phyloP scores from a whole-genome alignment of 2,888 invertebrate genomes.

The Scaptomyza flava region DNA sequence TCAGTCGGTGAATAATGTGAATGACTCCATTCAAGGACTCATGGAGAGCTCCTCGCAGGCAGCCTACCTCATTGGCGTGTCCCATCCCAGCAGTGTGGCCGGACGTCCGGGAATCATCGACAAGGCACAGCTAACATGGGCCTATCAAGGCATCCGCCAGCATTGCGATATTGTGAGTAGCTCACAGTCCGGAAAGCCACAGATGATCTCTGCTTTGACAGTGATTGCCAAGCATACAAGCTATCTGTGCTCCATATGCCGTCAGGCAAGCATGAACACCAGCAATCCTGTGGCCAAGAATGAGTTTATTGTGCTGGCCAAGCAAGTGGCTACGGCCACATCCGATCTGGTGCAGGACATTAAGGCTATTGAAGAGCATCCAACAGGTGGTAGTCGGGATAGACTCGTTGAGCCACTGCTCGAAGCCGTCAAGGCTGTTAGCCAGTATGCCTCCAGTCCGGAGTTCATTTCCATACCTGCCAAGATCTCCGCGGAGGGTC shows the following conservation, averaged over 20 bases:
- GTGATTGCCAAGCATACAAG: slow-evolving; percentile 98
- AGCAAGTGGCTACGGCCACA: slow-evolving; percentile 98
- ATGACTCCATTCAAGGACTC: slow-evolving; percentile 94
- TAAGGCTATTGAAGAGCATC: slow-evolving; percentile 94
- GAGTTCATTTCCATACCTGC: slow-evolving; percentile 97
- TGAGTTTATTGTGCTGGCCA: slow-evolving; percentile 98
- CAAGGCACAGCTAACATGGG: slow-evolving; percentile 93
- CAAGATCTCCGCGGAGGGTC: slow-evolving; percentile 93
- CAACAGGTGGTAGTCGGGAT: slow-evolving; percentile 90
- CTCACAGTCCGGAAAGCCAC: slow-evolving; percentile 90
- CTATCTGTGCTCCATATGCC: slow-evolving; percentile 97
- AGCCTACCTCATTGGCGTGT: slow-evolving; percentile 96
- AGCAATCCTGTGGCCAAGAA: slow-evolving; percentile 96
- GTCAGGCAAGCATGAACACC: slow-evolving; percentile 95
- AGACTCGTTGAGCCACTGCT: slow-evolving; percentile 93
- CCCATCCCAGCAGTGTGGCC: slow-evolving; percentile 94
- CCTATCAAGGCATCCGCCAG: slow-evolving; percentile 94
- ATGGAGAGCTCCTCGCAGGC: slow-evolving; percentile 97
- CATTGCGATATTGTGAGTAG: slow-evolving; percentile 93
- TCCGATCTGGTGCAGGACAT: slow-evolving; percentile 97
- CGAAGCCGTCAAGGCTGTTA: slow-evolving; percentile 95
- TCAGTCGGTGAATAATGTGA: slow-evolving; percentile 92
- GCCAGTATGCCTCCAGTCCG: slow-evolving; percentile 96
- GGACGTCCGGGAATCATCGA: slow-evolving; percentile 95
- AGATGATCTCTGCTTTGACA: slow-evolving; percentile 95